Evolutionary conservation across 2,113 vertebrate genomes (phyloP).

Genomic region (Rattus rattus): DNA sequence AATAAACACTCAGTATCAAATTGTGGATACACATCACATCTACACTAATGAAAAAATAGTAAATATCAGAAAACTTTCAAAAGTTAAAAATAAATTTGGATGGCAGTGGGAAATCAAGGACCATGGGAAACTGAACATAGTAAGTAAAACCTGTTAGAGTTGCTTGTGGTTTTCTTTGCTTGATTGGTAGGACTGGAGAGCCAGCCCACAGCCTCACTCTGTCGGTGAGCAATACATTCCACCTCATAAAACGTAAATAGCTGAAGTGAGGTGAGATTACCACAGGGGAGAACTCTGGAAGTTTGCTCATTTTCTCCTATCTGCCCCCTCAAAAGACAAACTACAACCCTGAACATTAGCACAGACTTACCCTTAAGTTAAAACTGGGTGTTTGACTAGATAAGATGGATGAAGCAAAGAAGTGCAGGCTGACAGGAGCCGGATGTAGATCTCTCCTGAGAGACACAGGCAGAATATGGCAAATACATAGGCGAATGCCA

Average conservation of each 20-base stretch:
- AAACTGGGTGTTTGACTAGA: background rate
- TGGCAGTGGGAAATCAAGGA: slow-evolving; percentile 11
- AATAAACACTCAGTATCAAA: slow-evolving; percentile 56
- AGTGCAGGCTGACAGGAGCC: too few relatives aligned
- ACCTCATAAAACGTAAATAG: background rate
- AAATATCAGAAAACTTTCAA: background rate
- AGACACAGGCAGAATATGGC: too few relatives aligned
- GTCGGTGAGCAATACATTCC: background rate
- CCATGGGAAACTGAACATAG: background rate
- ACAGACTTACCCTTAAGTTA: slow-evolving; percentile 13
- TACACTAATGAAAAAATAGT: slow-evolving; percentile 30
- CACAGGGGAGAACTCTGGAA: background rate
- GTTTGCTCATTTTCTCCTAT: background rate
- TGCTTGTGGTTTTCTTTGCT: background rate
- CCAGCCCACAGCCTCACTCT: background rate
- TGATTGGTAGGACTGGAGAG: background rate
- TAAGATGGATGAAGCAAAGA: too few relatives aligned
- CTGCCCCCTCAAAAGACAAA: background rate
- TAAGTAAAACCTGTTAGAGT: background rate
- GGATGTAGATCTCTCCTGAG: too few relatives aligned
- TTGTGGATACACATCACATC: background rate
- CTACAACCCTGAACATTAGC: background rate
- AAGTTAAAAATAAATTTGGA: background rate
- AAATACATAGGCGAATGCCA: too few relatives aligned
- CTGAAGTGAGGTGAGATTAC: background rate